A percentile compares a stretch with the other conserved stretches of the same genome.
phyloP scores from a whole-genome alignment of 2,888 invertebrate genomes.

The Xylophagus ater region DNA sequence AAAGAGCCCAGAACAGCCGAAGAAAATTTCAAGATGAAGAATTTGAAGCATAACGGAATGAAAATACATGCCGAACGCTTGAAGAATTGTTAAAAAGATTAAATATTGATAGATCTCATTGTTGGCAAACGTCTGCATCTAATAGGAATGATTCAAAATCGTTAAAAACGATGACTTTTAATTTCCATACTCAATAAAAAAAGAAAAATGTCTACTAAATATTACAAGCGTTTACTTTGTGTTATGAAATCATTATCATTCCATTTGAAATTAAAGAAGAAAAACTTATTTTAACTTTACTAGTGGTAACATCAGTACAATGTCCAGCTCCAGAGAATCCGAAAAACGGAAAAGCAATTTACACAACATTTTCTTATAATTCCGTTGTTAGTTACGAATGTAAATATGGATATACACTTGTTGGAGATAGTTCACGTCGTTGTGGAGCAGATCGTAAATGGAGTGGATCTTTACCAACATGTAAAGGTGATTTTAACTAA shows the following conservation, averaged over 20 bases:
- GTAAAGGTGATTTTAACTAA: slow-evolving; percentile 59
- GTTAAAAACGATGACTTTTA: too few relatives aligned
- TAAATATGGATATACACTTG: slow-evolving; percentile 82
- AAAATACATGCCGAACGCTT: too few relatives aligned
- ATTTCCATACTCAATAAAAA: slow-evolving; percentile 1
- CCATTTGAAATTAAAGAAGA: background rate
- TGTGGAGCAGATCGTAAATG: slow-evolving; percentile 93
- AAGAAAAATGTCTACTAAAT: background rate
- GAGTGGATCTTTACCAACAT: slow-evolving; percentile 83
- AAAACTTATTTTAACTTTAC: slow-evolving; percentile 17
- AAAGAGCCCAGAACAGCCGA: too few relatives aligned
- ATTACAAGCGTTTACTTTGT: background rate
- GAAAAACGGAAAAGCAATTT: slow-evolving; percentile 83
- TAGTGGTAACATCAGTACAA: slow-evolving; percentile 83
- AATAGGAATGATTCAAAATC: too few relatives aligned
- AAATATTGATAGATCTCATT: too few relatives aligned
- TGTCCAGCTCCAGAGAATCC: slow-evolving; percentile 89
- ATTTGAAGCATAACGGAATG: too few relatives aligned
- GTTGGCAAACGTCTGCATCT: too few relatives aligned
- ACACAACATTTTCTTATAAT: slow-evolving; percentile 87
- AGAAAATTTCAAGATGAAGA: too few relatives aligned
- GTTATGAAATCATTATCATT: too few relatives aligned
- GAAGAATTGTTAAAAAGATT: too few relatives aligned
- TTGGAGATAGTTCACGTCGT: slow-evolving; percentile 79
- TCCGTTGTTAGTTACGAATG: slow-evolving; percentile 93